Conservation (phyloP, 1,140 invertebrate genomes). For the Stegodyphus mimosarum region DNA sequence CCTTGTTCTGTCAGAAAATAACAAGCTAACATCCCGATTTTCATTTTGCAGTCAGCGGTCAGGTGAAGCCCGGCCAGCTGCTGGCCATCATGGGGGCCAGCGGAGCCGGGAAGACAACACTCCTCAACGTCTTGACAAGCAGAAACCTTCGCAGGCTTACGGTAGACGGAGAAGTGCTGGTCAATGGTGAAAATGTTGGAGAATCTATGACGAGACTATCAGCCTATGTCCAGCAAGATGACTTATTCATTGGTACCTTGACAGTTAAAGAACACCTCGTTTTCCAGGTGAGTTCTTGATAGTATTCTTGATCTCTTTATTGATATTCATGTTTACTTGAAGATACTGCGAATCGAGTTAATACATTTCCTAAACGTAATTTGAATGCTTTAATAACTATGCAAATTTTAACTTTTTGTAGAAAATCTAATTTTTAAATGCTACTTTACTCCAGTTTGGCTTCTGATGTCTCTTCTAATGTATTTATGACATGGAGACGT, state of each 20-base stretch:
- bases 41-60: slow-evolving; percentile 77
- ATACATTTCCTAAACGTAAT: too few relatives aligned
- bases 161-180: slow-evolving; percentile 76
- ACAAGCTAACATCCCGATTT: background rate
- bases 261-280: slow-evolving; percentile 90
- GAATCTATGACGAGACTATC: slow-evolving; percentile 72
- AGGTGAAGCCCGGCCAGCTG: slow-evolving; percentile 88
- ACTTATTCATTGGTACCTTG: slow-evolving; percentile 92
- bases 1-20: background rate
- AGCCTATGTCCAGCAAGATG: slow-evolving; percentile 96
- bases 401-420: too few relatives aligned
- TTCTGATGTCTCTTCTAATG: too few relatives aligned
- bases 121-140: slow-evolving; percentile 90
- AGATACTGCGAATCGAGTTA: too few relatives aligned
- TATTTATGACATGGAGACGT: too few relatives aligned
- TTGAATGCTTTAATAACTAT: too few relatives aligned
- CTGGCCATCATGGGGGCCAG: slow-evolving; percentile 94
- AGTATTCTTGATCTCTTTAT: too few relatives aligned
- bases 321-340: too few relatives aligned
- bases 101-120: slow-evolving; percentile 95
- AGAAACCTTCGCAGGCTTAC: slow-evolving; percentile 77
- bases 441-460: too few relatives aligned
- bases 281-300: slow-evolving; percentile 79
- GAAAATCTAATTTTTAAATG: too few relatives aligned
- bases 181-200: slow-evolving; percentile 77